Conservation (phyloP, 2,113 vertebrate species). For the Turdus rufiventris region DNA sequence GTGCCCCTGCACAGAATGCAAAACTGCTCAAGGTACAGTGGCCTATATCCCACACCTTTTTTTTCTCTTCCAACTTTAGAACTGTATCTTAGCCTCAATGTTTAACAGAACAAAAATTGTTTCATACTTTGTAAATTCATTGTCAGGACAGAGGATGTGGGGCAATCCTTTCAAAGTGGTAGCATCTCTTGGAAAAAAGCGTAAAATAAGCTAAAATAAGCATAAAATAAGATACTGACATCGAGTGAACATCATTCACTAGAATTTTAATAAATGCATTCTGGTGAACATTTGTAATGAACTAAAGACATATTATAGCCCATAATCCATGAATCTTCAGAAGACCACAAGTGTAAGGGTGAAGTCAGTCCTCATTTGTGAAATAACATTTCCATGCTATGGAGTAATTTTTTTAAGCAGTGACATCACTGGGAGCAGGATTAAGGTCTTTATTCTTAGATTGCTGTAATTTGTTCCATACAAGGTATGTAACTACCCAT, state of each 20-base stretch:
- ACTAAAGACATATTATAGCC: background rate
- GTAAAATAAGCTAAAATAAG: background rate
- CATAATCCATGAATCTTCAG: background rate
- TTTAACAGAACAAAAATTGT: background rate
- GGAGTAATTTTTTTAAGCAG: background rate
- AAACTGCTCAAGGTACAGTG: background rate
- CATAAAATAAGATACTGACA: background rate
- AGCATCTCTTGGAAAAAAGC: background rate
- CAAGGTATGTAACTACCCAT: slow-evolving; percentile 4
- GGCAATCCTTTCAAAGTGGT: background rate
- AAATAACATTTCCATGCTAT: slow-evolving; percentile 4
- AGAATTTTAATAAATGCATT: background rate
- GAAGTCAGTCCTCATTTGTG: background rate
- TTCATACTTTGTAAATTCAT: background rate
- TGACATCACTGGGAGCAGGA: background rate
- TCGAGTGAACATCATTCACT: background rate
- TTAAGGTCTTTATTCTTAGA: slow-evolving; percentile 40
- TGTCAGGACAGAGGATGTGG: background rate
- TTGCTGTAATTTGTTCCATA: slow-evolving; percentile 24
- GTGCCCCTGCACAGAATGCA: background rate
- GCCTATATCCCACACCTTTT: background rate
- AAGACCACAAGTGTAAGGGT: slow-evolving; percentile 13
- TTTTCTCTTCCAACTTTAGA: background rate
- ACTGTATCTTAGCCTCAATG: background rate
- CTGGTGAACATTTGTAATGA: slow-evolving; percentile 16